These are phyloP conservation scores for Torymus texanus DNA, from an alignment of 2,888 invertebrate genomes.

Conservation along the genomic window DNA sequence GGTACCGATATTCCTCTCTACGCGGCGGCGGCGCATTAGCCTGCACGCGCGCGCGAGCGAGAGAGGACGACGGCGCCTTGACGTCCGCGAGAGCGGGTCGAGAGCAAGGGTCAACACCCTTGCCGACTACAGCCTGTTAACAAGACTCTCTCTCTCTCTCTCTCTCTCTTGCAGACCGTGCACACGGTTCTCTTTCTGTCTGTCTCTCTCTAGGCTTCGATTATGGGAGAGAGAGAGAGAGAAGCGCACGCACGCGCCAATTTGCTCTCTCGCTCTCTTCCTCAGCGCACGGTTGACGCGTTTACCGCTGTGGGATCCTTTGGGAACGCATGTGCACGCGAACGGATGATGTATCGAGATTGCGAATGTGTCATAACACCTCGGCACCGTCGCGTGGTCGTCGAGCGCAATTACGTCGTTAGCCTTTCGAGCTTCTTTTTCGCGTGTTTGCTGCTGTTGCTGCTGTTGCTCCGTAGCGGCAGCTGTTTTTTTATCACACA, in stretches of 20 bases:
- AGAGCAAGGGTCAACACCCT: conserved; percentile 67
- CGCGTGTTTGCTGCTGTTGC: not conserved
- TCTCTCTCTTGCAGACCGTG: conserved; percentile 34
- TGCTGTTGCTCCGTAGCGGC: not conserved
- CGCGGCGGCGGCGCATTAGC: conserved; percentile 57
- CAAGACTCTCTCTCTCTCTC: conserved; percentile 48
- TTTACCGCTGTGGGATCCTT: conserved; percentile 13
- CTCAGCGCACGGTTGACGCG: conserved; percentile 30
- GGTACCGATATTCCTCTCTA: conserved; percentile 65
- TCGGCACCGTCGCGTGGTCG: not conserved
- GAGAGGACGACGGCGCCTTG: conserved; percentile 28
- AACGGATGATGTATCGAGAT: conserved; percentile 45
- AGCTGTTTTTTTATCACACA: not conserved
- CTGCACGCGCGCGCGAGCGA: conserved; percentile 45
- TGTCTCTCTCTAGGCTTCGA: conserved; percentile 8
- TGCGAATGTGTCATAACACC: conserved; percentile 43
- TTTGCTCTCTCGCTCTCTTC: conserved; percentile 11
- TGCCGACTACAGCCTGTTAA: conserved; percentile 56
- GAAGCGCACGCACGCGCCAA: conserved; percentile 30
- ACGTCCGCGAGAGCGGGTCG: conserved; percentile 42
- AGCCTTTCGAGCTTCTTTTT: conserved; percentile 15
- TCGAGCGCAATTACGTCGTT: conserved; percentile 35
- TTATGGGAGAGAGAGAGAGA: conserved; percentile 8
- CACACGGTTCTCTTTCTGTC: not conserved
- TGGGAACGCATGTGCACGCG: not conserved